These are phyloP conservation scores for Scolopax mira DNA, from an alignment of 2,113 vertebrate genomes.

Conservation along the genomic window DNA sequence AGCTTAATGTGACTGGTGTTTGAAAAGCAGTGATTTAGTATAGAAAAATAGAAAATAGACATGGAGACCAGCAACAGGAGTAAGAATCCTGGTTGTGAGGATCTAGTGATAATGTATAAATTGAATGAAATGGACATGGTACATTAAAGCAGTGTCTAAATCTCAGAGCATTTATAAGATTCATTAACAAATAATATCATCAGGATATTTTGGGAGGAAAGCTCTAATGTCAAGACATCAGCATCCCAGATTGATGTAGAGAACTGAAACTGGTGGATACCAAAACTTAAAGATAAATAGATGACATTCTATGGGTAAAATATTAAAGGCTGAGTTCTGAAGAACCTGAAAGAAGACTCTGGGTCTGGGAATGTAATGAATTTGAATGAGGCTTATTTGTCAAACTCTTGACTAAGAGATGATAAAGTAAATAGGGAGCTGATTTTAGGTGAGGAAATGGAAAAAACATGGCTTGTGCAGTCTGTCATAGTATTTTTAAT, in stretches of 20 bases:
- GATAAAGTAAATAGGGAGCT: background rate
- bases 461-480: background rate
- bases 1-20: background rate
- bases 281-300: background rate
- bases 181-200: background rate
- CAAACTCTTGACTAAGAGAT: background rate
- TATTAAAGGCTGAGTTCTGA: accelerated
- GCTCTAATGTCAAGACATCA: background rate
- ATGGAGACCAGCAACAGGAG: background rate
- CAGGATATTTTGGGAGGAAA: background rate
- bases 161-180: background rate
- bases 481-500: background rate
- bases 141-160: background rate
- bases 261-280: background rate
- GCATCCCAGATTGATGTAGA: background rate
- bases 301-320: background rate
- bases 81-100: background rate
- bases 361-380: background rate
- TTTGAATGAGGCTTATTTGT: background rate
- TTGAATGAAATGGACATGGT: background rate
- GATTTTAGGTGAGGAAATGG: background rate
- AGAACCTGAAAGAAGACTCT: background rate
- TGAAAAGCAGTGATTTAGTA: background rate
- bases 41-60: background rate
- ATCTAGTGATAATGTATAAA: background rate